phyloP scores from a whole-genome alignment of 2,888 invertebrate species.

The Hypena proboscidalis region DNA sequence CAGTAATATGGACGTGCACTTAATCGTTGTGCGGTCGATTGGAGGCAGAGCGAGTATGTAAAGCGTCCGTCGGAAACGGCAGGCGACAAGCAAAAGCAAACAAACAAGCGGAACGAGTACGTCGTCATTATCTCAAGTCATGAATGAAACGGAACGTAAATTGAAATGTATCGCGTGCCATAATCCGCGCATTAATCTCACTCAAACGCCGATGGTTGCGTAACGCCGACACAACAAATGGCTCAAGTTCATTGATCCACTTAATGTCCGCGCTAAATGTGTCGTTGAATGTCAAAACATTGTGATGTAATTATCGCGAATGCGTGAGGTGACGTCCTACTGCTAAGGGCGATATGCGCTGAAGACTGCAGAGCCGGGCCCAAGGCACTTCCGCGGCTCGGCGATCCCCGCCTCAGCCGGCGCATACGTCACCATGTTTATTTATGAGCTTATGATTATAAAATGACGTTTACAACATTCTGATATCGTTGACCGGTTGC shows the following conservation, averaged over 20 bases:
- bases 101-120: slow-evolving; percentile 73
- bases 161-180: slow-evolving; percentile 85
- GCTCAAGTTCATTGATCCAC: slow-evolving; percentile 85
- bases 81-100: slow-evolving; percentile 62
- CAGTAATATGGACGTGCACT: slow-evolving; percentile 18
- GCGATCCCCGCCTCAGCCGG: slow-evolving; percentile 15
- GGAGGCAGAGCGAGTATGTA: slow-evolving; percentile 55
- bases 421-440: slow-evolving; percentile 78
- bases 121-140: slow-evolving; percentile 78
- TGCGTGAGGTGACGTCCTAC: slow-evolving; percentile 55
- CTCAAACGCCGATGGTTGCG: slow-evolving; percentile 82
- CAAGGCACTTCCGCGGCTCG: slow-evolving; percentile 58
- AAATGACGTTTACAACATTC: slow-evolving; percentile 81
- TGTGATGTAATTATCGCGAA: slow-evolving; percentile 77
- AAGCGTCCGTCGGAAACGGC: slow-evolving; percentile 47
- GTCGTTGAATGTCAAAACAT: slow-evolving; percentile 84
- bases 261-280: slow-evolving; percentile 82
- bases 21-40: slow-evolving; percentile 23
- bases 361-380: slow-evolving; percentile 24
- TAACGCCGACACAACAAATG: slow-evolving; percentile 76
- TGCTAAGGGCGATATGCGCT: slow-evolving; percentile 30
- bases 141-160: slow-evolving; percentile 84
- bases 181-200: slow-evolving; percentile 85
- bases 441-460: slow-evolving; percentile 84
- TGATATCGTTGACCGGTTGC: slow-evolving; percentile 80